Evolutionary conservation across 2,797 vertebrate species (phyloP).

Genomic region (Kryptopterus vitreolus): DNA sequence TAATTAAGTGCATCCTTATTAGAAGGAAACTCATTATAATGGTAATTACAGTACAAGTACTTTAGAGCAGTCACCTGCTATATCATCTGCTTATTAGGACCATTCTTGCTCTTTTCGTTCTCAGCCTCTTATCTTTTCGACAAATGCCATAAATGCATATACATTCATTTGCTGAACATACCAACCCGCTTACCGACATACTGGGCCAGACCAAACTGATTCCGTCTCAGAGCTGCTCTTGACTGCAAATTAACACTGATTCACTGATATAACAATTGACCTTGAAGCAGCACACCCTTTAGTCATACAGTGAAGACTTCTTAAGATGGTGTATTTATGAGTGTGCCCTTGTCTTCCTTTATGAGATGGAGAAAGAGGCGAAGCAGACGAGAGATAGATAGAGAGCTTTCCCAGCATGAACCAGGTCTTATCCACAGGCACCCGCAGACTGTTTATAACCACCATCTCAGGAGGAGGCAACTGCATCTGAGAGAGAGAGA

Average conservation of each 20-base stretch:
- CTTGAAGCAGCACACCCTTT: slow-evolving; percentile 2
- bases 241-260: neutral
- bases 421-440: slow-evolving; percentile 47
- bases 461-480: slow-evolving; percentile 51
- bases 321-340: slow-evolving; percentile 29
- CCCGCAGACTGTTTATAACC: slow-evolving; percentile 57
- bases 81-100: slow-evolving; percentile 32
- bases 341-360: slow-evolving; percentile 35
- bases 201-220: neutral
- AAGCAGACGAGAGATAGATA: slow-evolving; percentile 39
- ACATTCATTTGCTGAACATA: neutral
- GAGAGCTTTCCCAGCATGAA: slow-evolving; percentile 51
- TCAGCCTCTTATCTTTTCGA: neutral
- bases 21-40: slow-evolving; percentile 79
- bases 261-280: neutral
- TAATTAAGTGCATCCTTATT: slow-evolving; percentile 84
- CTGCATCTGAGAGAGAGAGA: slow-evolving; percentile 34
- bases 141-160: neutral
- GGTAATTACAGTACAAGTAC: slow-evolving; percentile 80
- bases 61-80: slow-evolving; percentile 54
- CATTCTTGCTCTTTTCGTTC: neutral
- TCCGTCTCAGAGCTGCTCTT: neutral
- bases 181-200: no score
- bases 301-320: slow-evolving; percentile 9
- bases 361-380: slow-evolving; percentile 31